Base-by-base conservation (phyloP, 2,797 vertebrate genomes). In the Cheirogaleus major region DNA sequence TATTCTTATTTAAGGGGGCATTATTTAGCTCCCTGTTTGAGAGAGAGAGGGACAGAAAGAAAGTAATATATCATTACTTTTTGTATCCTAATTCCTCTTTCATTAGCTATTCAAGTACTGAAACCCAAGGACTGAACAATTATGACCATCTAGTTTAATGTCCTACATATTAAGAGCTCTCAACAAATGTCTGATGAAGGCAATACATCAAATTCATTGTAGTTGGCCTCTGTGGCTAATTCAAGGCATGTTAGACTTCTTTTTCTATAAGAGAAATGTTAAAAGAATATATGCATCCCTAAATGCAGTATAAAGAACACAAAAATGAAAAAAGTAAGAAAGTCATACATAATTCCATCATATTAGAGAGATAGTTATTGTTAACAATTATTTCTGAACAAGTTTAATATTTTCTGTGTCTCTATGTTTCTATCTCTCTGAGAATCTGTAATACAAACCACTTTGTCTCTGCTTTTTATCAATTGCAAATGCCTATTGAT, bases 181-280 rank as follows among this genome's bases (percentile, higher is more conserved):
- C 23, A 55, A 61, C 35, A 91, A 91, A 50, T 95, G 25, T 95
- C 83, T 96, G 43, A 89, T 95, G 11, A 25, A 65, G 35, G 9
- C 20, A 92, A 76, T 70, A 50, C 2, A 59, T 70, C 48, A 93
- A 32, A 86, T 87, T 91, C 61, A 76, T 81, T 94, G 17, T 79
- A 88, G 10, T 75, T 94, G 32, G 6, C 48, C 15, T 91, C 22
- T 61, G 18, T 80, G 69, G 15, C 32, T 92, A 76, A 72, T n/a
- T 59, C 10, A 30, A 12, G 27, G 4, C 79, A 88, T 7, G 63
- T 67, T 82, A 20, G 15, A 65, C 32, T 18, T 9, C 2, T 63
- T 76, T 89, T 70, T 81, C 23, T 57, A 7, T 78, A 27, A 27
- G 5, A 73, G 8, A 91, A 85, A 67, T 94, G 83, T 69, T 32